phyloP scores from a whole-genome alignment of 1,140 invertebrate genomes.

The Aphelenchoides besseyi region DNA sequence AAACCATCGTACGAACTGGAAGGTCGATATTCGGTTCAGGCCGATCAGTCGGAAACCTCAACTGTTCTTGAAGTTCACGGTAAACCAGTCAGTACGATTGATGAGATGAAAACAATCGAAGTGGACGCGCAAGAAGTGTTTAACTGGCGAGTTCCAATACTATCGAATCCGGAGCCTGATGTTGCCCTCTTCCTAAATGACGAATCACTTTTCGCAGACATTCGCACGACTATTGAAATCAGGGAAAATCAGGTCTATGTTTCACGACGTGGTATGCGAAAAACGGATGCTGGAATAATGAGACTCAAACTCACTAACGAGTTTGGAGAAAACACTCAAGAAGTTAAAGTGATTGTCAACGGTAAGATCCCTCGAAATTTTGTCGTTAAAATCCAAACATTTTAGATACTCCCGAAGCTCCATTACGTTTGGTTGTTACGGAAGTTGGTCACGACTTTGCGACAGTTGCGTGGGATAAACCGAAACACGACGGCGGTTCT shows the following conservation, averaged over 20 bases:
- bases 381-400: too few relatives aligned
- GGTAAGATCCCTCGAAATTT: too few relatives aligned
- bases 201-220: conserved; percentile 39
- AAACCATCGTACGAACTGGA: conserved; percentile 37
- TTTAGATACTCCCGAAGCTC: conserved; percentile 75
- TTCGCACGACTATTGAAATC: conserved; percentile 49
- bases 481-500: conserved; percentile 83
- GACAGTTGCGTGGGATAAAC: conserved; percentile 86
- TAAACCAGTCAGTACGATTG: conserved; percentile 28
- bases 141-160: conserved; percentile 32
- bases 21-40: conserved; percentile 43
- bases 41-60: conserved; percentile 40
- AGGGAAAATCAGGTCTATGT: conserved; percentile 43
- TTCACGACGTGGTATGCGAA: conserved; percentile 38
- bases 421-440: conserved; percentile 81
- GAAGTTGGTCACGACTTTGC: conserved; percentile 97
- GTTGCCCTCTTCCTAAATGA: conserved; percentile 51
- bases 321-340: conserved; percentile 84
- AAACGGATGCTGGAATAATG: conserved; percentile 79
- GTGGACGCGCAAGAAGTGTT: conserved; percentile 50
- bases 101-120: conserved; percentile 28
- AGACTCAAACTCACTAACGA: conserved; percentile 85
- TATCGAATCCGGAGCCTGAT: conserved; percentile 50
- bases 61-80: conserved; percentile 46
- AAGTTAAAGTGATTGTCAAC: conserved; percentile 48